phyloP scores from a whole-genome alignment of 1,140 invertebrate genomes.

The Pogonomyrmex barbatus region DNA sequence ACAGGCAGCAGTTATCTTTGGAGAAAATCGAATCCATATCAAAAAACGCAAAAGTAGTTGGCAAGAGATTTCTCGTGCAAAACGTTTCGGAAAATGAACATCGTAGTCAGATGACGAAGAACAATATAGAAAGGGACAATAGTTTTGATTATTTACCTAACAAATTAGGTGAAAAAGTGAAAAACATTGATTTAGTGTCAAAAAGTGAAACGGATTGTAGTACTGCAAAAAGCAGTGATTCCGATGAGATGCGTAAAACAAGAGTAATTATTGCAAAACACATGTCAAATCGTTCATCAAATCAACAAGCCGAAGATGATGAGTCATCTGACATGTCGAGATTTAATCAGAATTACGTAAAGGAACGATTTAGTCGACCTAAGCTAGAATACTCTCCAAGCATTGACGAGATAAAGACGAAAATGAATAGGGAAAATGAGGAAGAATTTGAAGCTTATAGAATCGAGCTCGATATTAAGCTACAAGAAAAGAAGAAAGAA shows the following conservation, averaged over 20 bases:
- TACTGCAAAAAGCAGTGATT: conserved; percentile 72
- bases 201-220: conserved; percentile 80
- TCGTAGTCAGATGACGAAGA: conserved; percentile 78
- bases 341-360: conserved; percentile 57
- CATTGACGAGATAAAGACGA: conserved; percentile 68
- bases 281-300: conserved; percentile 70
- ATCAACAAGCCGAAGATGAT: conserved; percentile 80
- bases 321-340: conserved; percentile 73
- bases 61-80: conserved; percentile 81
- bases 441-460: conserved; percentile 72
- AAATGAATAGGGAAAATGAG: conserved; percentile 72
- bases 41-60: conserved; percentile 78
- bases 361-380: conserved; percentile 24
- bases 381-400: conserved; percentile 61
- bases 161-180: conserved; percentile 79
- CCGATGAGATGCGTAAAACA: conserved; percentile 73
- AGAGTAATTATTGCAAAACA: conserved; percentile 80
- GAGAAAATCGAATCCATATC: conserved; percentile 53
- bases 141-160: conserved; percentile 64
- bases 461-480: conserved; percentile 77
- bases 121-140: conserved; percentile 66
- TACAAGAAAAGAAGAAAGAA: conserved; percentile 82
- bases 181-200: conserved; percentile 82
- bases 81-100: conserved; percentile 84
- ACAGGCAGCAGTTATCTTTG: not conserved